phyloP scores from a whole-genome alignment of 2,113 vertebrate species.

The Lepidothrix coronata region DNA sequence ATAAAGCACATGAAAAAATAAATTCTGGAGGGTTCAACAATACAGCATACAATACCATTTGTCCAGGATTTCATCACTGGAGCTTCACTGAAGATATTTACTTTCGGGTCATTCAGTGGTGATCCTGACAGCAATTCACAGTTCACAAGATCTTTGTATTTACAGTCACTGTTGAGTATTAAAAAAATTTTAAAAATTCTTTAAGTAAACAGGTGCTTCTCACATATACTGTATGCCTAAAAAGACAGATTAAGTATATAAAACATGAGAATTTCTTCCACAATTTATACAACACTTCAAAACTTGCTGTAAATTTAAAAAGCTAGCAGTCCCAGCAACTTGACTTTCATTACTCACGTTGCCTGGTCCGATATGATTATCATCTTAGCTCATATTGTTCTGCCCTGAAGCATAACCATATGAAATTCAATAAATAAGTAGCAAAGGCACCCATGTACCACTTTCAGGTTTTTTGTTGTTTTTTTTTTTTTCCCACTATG shows the following conservation, averaged over 20 bases:
- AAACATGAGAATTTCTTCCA: background rate
- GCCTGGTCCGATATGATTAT: background rate
- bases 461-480: background rate
- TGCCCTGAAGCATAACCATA: background rate
- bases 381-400: background rate
- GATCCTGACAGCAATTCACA: constrained; percentile 21
- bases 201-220: background rate
- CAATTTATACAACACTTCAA: background rate
- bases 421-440: background rate
- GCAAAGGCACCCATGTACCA: background rate
- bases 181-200: background rate
- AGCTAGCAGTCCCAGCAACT: background rate
- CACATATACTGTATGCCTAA: background rate
- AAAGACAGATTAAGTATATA: background rate
- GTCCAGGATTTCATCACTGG: constrained; percentile 15
- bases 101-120: background rate
- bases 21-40: background rate
- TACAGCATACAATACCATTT: constrained; percentile 64
- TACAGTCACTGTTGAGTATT: constrained; percentile 40
- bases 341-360: background rate
- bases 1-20: background rate
- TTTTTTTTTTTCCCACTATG: accelerated
- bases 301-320: background rate
- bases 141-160: background rate
- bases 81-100: constrained; percentile 2